Evolutionary conservation across 1,140 invertebrate genomes (phyloP), one percentile per base, ranked within the genome.

Genomic region (Drosophila parvula): DNA sequence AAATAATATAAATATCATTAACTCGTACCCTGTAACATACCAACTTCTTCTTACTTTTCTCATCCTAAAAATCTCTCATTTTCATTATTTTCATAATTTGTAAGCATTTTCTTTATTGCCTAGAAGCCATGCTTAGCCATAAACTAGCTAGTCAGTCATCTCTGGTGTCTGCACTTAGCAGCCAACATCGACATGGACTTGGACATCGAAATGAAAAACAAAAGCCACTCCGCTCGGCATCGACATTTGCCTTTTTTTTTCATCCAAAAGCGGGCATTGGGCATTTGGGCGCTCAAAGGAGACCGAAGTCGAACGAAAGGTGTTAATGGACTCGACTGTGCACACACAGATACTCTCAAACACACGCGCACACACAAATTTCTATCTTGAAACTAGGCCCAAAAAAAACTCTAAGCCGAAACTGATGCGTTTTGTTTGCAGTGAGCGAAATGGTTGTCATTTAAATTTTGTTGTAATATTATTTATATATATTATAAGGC

Each of bases 271-370:
- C 41, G 14, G 45, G 53, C 22, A 43, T 34, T 18, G 43, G 5
- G 6, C 12, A n/a, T n/a, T n/a, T 45, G 18, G 44, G 41, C n/a
- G 48, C 78, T 61, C 78, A 76, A 74, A 67, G 45, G 50, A 70
- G 36, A 57, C 67, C 67, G 63, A 45, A 47, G 32, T 34, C 30
- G 11, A 22, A 22, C 22, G 43, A 71, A 71, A 71, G 68, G 68
- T 71, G 68, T 70, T 71, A 71, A 71, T 71, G 68, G 68, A 71
- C 36, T 36, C 43, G 34, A 56, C 65, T 34, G 30, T 27, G 41
- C 34, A 22, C 43, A 64, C 57, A 65, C 22, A 65, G n/a, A n/a
- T n/a, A n/a, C n/a, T n/a, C n/a, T n/a, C n/a, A n/a, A n/a, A n/a
- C n/a, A n/a, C n/a, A n/a, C n/a, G n/a, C n/a, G n/a, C 59, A 61